phyloP scores from a whole-genome alignment of 2,888 invertebrate genomes.

The Lasioglossum morio region DNA sequence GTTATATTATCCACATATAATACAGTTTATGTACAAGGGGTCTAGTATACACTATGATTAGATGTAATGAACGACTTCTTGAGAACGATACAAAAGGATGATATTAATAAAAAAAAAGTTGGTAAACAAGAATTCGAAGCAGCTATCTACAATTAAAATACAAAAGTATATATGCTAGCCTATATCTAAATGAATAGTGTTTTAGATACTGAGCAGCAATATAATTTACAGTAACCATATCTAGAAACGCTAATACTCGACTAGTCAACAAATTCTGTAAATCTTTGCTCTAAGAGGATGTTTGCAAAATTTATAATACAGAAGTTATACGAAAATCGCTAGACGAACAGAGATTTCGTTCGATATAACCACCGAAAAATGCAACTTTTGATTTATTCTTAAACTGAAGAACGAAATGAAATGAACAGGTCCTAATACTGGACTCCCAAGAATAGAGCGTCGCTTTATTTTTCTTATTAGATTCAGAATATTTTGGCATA shows the following conservation, averaged over 20 bases:
- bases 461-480: conserved; percentile 48
- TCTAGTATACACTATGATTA: conserved; percentile 79
- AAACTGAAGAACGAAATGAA: conserved; percentile 30
- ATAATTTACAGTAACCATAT: conserved; percentile 77
- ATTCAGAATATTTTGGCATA: conserved; percentile 47
- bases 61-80: conserved; percentile 73
- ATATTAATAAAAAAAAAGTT: conserved; percentile 66
- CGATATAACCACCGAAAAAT: conserved; percentile 23
- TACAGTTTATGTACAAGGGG: conserved; percentile 83
- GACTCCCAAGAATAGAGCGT: conserved; percentile 43
- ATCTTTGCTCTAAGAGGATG: conserved; percentile 59
- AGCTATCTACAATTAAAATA: conserved; percentile 71
- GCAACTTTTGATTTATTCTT: conserved; percentile 52
- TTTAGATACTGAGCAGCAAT: conserved; percentile 74
- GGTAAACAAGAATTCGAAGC: conserved; percentile 67
- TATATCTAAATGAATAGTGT: conserved; percentile 60
- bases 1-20: conserved; percentile 84
- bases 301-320: conserved; percentile 61
- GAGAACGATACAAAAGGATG: conserved; percentile 66
- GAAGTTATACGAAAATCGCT: conserved; percentile 57
- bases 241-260: conserved; percentile 75
- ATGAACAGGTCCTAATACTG: conserved; percentile 49
- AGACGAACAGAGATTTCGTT: conserved; percentile 8
- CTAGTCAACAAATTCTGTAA: conserved; percentile 68
- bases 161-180: conserved; percentile 48